A percentile compares a stretch with the other conserved stretches of the same genome.
Conservation (phyloP, 2,113 vertebrate species). For the Protomyctophum bolini region DNA sequence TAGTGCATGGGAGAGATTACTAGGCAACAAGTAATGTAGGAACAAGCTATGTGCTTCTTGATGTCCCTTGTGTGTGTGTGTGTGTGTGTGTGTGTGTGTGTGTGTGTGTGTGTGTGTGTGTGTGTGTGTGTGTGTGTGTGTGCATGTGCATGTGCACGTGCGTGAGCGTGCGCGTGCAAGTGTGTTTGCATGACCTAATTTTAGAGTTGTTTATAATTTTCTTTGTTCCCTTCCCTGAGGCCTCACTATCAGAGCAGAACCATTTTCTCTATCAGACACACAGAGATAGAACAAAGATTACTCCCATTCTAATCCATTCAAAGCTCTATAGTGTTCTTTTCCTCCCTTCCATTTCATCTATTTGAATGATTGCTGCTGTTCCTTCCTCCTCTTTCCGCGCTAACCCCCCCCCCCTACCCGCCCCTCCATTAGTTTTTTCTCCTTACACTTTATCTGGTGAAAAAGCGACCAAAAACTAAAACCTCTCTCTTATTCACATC, state of each 20-base stretch:
- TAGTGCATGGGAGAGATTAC: conserved; percentile 5
- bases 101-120: conserved; percentile 15
- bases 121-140: conserved; percentile 6
- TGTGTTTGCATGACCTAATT: conserved; percentile 69
- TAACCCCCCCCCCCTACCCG: background rate
- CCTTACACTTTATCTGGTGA: conserved; percentile 11
- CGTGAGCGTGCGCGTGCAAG: conserved; percentile 3
- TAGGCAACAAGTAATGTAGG: conserved; percentile 24
- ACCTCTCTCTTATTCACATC: conserved; percentile 26
- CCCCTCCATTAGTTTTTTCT: conserved; percentile 6
- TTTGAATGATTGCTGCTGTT: conserved; percentile 41
- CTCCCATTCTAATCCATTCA: conserved; percentile 46
- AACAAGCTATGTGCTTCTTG: conserved; percentile 36
- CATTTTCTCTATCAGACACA: conserved; percentile 58
- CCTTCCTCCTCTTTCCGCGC: conserved; percentile 25
- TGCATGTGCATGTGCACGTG: background rate
- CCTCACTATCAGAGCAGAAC: conserved; percentile 69
- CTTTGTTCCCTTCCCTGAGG: conserved; percentile 65
- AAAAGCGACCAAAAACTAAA: conserved; percentile 6
- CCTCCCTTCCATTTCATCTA: conserved; percentile 41
- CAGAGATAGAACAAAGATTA: conserved; percentile 47
- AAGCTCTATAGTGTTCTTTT: conserved; percentile 36
- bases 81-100: conserved; percentile 29
- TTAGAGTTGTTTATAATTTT: conserved; percentile 70
- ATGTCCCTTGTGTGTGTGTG: conserved; percentile 28